These are phyloP conservation scores for Bombus waltoni DNA, from an alignment of 1,140 invertebrate genomes.

Conservation along the genomic window DNA sequence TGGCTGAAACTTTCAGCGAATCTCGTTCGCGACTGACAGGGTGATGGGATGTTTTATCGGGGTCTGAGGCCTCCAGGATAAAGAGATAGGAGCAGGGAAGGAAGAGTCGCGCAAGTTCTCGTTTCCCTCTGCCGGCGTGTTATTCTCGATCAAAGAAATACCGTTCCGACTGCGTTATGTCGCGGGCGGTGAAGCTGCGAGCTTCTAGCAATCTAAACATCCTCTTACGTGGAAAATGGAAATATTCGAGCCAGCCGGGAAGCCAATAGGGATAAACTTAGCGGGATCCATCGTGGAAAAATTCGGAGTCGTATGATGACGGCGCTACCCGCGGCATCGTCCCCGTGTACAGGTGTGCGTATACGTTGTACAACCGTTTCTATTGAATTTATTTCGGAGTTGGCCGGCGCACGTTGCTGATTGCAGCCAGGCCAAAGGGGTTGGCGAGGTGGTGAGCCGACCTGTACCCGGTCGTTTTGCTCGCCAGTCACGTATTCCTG, in stretches of 20 bases:
- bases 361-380: conserved; percentile 54
- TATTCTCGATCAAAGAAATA: conserved; percentile 13
- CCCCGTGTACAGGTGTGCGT: neutral
- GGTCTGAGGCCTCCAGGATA: neutral
- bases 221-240: neutral
- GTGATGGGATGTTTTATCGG: neutral
- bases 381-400: conserved; percentile 77
- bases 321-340: neutral
- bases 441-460: conserved; percentile 50
- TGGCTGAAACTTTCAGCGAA: neutral
- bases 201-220: neutral
- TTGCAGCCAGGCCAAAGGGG: conserved; percentile 74
- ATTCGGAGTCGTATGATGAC: neutral
- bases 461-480: conserved; percentile 57
- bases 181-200: neutral
- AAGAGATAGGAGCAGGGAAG: neutral
- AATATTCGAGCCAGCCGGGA: neutral
- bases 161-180: neutral
- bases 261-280: neutral
- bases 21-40: neutral
- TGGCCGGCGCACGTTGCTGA: conserved; percentile 71
- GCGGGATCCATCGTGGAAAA: conserved; percentile 1
- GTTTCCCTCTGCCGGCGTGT: neutral
- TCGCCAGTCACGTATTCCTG: conserved; percentile 80
- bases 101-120: neutral